A percentile compares a stretch with the other conserved stretches of the same genome.
phyloP scores from a whole-genome alignment of 2,888 invertebrate genomes.

The Glaucopsyche alexis region DNA sequence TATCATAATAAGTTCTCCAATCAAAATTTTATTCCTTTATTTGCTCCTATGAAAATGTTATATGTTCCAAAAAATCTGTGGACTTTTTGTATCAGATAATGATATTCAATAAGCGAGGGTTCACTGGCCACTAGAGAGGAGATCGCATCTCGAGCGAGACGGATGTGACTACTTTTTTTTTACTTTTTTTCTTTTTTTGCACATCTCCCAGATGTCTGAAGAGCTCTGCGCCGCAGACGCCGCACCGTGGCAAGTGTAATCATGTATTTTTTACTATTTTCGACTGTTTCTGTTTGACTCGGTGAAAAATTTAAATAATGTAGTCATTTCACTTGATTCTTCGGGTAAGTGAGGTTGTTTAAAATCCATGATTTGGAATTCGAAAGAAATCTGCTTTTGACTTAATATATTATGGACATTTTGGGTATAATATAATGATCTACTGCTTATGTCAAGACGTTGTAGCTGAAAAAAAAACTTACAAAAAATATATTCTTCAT shows the following conservation, averaged over 20 bases:
- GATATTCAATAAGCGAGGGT: conserved; percentile 46
- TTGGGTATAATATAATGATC: no score
- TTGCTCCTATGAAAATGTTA: no score
- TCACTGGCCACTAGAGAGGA: conserved; percentile 62
- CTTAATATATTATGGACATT: no score
- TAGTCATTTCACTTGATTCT: conserved; percentile 12
- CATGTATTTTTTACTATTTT: conserved; percentile 34
- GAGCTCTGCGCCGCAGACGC: conserved; percentile 53
- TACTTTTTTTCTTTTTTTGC: conserved; percentile 49
- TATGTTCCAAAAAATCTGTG: not conserved
- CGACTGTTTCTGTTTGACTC: conserved; percentile 21
- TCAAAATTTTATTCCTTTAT: no score
- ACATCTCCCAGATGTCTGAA: conserved; percentile 59
- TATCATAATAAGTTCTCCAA: no score
- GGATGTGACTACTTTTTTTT: conserved; percentile 62
- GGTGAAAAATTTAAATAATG: conserved; percentile 28
- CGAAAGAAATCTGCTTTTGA: no score
- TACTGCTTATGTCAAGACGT: no score
- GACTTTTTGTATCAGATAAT: conserved; percentile 28
- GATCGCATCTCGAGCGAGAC: conserved; percentile 60
- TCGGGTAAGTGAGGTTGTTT: not conserved
- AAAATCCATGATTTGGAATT: not conserved
- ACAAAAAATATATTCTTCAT: no score
- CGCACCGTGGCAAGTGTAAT: conserved; percentile 49
- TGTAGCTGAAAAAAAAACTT: no score